phyloP scores from a whole-genome alignment of 2,888 invertebrate genomes.

The Dascillus cervinus region DNA sequence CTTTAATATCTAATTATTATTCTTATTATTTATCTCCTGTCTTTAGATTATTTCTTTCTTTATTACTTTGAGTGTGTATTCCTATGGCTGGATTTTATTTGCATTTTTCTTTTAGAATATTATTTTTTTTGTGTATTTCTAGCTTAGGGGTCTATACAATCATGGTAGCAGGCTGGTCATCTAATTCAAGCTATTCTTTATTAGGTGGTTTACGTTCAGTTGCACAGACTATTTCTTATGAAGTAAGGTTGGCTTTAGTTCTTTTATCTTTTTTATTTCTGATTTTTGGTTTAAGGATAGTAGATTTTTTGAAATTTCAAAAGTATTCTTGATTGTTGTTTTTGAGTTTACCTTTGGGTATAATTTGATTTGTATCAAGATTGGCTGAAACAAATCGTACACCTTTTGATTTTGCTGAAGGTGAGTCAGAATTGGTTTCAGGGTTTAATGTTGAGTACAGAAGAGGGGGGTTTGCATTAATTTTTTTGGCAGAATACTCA shows the following conservation, averaged over 20 bases:
- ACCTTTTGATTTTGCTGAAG: constrained; percentile 74
- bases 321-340: constrained; percentile 48
- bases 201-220: constrained; percentile 60
- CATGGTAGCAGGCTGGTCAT: constrained; percentile 58
- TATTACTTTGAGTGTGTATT: constrained; percentile 51
- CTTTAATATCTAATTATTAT: constrained; percentile 52
- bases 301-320: constrained; percentile 46
- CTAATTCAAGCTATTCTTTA: constrained; percentile 66
- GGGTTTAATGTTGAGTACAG: constrained; percentile 75
- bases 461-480: constrained; percentile 61
- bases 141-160: constrained; percentile 58
- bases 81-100: constrained; percentile 50
- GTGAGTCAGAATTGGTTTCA: constrained; percentile 69
- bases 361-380: constrained; percentile 52
- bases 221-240: constrained; percentile 71
- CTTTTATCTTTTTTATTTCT: constrained; percentile 53
- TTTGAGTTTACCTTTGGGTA: constrained; percentile 47
- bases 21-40: constrained; percentile 55
- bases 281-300: constrained; percentile 46
- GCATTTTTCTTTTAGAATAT: constrained; percentile 51
- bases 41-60: constrained; percentile 51
- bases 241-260: constrained; percentile 61
- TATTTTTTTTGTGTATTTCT: constrained; percentile 59
- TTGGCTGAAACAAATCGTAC: constrained; percentile 67
- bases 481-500: constrained; percentile 64